Evolutionary conservation across 1,140 invertebrate species (phyloP).

Genomic region (Mactra quadrangularis): DNA sequence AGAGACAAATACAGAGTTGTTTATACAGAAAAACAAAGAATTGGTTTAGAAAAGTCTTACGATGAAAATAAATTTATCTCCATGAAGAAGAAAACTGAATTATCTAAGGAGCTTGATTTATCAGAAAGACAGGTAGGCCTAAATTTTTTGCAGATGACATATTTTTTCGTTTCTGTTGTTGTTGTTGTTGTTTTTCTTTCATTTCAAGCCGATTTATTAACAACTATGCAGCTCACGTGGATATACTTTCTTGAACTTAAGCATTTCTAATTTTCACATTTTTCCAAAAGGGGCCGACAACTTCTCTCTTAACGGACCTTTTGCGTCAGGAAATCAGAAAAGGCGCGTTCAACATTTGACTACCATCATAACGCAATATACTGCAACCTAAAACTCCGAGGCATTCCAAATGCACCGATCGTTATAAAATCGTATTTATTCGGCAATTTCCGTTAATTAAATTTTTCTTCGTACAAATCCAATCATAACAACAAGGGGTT

Average conservation of each 20-base stretch:
- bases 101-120: slow-evolving; percentile 22
- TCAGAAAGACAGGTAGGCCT: slow-evolving; percentile 45
- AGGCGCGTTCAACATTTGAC: too few species aligned
- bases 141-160: background rate
- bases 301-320: too few species aligned
- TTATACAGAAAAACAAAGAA: slow-evolving; percentile 47
- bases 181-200: background rate
- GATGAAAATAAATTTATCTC: slow-evolving; percentile 30
- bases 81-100: slow-evolving; percentile 1
- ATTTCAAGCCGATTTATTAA: too few species aligned
- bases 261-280: background rate
- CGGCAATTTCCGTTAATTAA: background rate
- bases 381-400: background rate
- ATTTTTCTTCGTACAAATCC: background rate
- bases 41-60: slow-evolving; percentile 11
- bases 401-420: too few species aligned
- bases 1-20: slow-evolving; percentile 41
- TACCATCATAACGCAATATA: background rate
- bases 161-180: background rate
- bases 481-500: too few species aligned
- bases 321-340: too few species aligned
- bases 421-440: too few species aligned
- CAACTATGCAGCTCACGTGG: too few species aligned
- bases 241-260: too few species aligned
- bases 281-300: too few species aligned